phyloP scores from a whole-genome alignment of 2,888 invertebrate genomes.

The Carpatolechia fugitivella region DNA sequence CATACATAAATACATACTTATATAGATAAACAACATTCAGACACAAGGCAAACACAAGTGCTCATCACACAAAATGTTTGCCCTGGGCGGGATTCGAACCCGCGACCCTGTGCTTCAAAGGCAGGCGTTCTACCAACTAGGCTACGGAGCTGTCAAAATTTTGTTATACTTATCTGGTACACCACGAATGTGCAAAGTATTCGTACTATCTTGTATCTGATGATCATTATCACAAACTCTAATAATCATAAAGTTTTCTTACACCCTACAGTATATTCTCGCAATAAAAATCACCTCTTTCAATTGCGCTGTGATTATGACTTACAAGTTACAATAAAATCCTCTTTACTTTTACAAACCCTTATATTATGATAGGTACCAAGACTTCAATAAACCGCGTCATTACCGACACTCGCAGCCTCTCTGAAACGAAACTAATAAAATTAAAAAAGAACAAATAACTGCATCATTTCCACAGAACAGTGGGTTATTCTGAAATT shows the following conservation, averaged over 20 bases:
- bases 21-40: no score
- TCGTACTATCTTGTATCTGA: no score
- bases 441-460: slow-evolving; percentile 9
- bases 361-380: not conserved
- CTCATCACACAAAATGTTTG: no score
- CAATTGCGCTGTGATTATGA: slow-evolving; percentile 1
- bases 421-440: slow-evolving; percentile 4
- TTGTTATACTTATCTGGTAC: no score
- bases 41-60: no score
- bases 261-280: not conserved
- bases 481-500: slow-evolving; percentile 1
- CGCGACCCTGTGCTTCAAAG: no score
- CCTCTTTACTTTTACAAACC: not conserved
- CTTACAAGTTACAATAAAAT: no score
- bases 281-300: not conserved
- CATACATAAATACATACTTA: no score
- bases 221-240: not conserved
- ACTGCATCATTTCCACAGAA: slow-evolving; percentile 17
- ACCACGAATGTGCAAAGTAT: no score
- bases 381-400: slow-evolving; percentile 4
- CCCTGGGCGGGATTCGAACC: no score
- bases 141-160: no score
- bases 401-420: slow-evolving; percentile 9
- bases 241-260: not conserved
- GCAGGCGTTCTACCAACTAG: no score